Base-by-base conservation (phyloP, 2,113 vertebrate species). In the Calidris pygmaea region DNA sequence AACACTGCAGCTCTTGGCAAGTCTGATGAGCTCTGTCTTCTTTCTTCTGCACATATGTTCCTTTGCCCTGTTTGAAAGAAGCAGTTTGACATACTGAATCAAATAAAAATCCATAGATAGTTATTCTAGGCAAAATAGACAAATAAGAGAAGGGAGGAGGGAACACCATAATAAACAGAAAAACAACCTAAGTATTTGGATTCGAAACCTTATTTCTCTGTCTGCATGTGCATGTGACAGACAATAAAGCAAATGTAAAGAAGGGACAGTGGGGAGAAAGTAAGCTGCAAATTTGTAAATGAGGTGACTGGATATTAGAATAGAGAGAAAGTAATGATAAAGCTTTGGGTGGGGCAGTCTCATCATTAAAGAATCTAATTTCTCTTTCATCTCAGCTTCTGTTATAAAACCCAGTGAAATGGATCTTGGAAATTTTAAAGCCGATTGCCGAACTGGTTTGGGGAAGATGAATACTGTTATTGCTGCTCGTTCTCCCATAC, bases 341-440 rank as follows among this genome's bases (percentile, higher is more conserved):
- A 59, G 6, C 22, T 78, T 71, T 89, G 89, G 52, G 88, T 90
- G 83, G 55, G 53, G 41, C 56, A 76, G n/a, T 75, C 35, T 80
- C 78, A 71, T 72, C 65, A 63, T 94, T 93, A 92, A 87, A 85
- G 43, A 85, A 15, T 76, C 45, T 94, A 29, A 27, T 93, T 95
- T 87, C 63, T 90, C 78, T 95, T 89, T 95, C 75, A 82, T 93
- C 80, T 96, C 89, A 95, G 50, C 29, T 89, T 34, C 63, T 93
- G 56, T 85, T 96, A 94, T 93, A 95, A 97, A 96, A 94, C 55
- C 35, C 55, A 94, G 39, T 83, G 81, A 97, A 95, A 97, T 27
- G n/a, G 79, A 96, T 96, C 87, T 81, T 59, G 19, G 93, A 96
- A 97, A 97, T 72, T 96, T 80, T 84, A 90, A 95, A 97, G 62